phyloP scores from a whole-genome alignment of 2,113 vertebrate species.

The Oreamnos americanus region DNA sequence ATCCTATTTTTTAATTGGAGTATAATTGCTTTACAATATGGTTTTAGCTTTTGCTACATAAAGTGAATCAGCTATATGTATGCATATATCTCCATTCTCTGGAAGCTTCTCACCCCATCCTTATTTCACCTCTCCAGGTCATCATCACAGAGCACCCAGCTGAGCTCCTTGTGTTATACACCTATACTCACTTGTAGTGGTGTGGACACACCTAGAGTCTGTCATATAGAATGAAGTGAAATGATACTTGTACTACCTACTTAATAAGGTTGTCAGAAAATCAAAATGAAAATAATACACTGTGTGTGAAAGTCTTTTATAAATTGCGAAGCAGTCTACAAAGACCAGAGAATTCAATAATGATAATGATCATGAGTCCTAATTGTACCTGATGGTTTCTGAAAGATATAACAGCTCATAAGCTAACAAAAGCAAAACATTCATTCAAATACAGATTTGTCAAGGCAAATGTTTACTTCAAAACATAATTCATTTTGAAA shows the following conservation, averaged over 20 bases:
- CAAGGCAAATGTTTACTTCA: neutral
- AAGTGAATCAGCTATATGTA: neutral
- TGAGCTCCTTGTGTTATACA: neutral
- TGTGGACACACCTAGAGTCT: neutral
- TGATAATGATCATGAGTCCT: neutral
- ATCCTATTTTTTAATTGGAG: neutral
- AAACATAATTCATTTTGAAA: neutral
- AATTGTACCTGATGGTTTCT: neutral
- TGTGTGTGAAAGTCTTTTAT: neutral
- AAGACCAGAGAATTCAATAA: neutral
- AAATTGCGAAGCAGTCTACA: neutral
- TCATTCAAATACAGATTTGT: slow-evolving; percentile 4
- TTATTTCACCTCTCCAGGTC: neutral
- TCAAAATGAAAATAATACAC: neutral
- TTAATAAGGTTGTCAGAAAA: neutral
- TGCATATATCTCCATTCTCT: neutral
- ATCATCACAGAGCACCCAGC: neutral
- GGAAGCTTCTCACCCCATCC: neutral
- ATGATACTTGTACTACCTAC: neutral
- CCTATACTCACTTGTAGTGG: neutral
- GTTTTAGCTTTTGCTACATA: neutral
- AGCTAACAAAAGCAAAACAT: neutral
- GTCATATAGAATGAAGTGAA: neutral
- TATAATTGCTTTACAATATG: neutral
- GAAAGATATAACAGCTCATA: neutral